Evolutionary conservation across 2,113 vertebrate species (phyloP).

Genomic region (Myiopsitta monachus): DNA sequence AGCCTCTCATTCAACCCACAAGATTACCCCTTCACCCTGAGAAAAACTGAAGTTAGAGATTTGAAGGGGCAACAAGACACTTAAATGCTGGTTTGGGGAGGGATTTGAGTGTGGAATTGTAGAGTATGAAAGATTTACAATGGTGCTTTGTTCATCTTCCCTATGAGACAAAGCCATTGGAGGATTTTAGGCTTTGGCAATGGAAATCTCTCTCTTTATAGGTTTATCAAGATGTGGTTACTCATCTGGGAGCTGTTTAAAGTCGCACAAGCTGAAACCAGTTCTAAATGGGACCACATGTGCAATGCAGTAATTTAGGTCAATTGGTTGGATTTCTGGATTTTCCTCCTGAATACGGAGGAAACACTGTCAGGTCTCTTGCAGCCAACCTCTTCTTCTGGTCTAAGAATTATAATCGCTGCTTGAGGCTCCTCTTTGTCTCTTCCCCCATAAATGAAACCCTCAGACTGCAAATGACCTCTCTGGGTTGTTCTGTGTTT

Average conservation of each 20-base stretch:
- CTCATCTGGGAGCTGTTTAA: constrained; percentile 45
- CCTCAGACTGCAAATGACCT: background rate
- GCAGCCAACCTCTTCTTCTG: background rate
- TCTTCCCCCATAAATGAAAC: background rate
- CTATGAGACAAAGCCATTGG: constrained; percentile 1
- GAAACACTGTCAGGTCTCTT: background rate
- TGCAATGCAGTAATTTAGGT: background rate
- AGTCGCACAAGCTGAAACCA: background rate
- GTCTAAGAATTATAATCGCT: background rate
- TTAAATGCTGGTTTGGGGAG: background rate
- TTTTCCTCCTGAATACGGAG: background rate
- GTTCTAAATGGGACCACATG: background rate
- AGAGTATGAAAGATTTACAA: background rate
- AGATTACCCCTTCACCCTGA: background rate
- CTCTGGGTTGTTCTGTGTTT: background rate
- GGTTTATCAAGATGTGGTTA: constrained; percentile 40
- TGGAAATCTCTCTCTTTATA: background rate
- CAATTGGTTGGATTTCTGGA: constrained; percentile 13
- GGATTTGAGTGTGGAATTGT: background rate
- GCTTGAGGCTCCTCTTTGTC: background rate
- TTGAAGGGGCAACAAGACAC: background rate
- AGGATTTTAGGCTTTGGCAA: constrained; percentile 15
- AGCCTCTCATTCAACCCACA: accelerated
- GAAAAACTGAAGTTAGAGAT: background rate
- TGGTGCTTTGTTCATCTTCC: background rate